phyloP scores from a whole-genome alignment of 2,888 invertebrate genomes.

The Notodonta ziczac region DNA sequence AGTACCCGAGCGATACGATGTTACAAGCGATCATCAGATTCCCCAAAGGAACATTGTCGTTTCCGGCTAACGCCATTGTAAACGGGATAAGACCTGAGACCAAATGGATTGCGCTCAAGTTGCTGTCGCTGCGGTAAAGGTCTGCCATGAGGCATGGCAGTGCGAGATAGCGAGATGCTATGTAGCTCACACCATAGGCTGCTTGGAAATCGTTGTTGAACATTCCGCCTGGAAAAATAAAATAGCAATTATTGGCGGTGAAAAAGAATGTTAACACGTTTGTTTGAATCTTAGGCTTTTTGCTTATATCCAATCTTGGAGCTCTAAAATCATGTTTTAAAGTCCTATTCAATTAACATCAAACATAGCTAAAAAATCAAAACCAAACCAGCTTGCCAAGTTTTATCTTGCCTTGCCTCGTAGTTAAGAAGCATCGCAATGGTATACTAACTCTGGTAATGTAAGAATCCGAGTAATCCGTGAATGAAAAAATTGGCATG shows the following conservation, averaged over 20 bases:
- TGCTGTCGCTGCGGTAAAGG: slow-evolving; percentile 49
- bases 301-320: no score
- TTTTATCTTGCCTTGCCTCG: no score
- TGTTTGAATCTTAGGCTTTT: background rate
- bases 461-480: slow-evolving; percentile 66
- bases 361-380: no score
- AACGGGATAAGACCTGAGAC: slow-evolving; percentile 69
- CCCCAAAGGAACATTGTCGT: slow-evolving; percentile 58
- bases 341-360: no score
- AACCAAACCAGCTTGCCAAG: no score
- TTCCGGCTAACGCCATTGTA: slow-evolving; percentile 53
- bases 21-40: slow-evolving; percentile 63
- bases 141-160: slow-evolving; percentile 72
- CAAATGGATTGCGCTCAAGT: slow-evolving; percentile 55
- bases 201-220: slow-evolving; percentile 58
- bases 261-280: no score
- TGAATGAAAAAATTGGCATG: slow-evolving; percentile 73
- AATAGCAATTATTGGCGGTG: background rate
- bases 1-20: slow-evolving; percentile 58
- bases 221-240: slow-evolving; percentile 50
- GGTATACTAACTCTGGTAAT: slow-evolving; percentile 59
- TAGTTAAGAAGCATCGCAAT: background rate
- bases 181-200: slow-evolving; percentile 56
- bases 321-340: no score
- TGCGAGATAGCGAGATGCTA: slow-evolving; percentile 63